Percentiles rank a stretch among this genome's conserved stretches.
These are phyloP conservation scores for Limenitis arthemis DNA, from an alignment of 2,888 invertebrate genomes.

Conservation along the genomic window DNA sequence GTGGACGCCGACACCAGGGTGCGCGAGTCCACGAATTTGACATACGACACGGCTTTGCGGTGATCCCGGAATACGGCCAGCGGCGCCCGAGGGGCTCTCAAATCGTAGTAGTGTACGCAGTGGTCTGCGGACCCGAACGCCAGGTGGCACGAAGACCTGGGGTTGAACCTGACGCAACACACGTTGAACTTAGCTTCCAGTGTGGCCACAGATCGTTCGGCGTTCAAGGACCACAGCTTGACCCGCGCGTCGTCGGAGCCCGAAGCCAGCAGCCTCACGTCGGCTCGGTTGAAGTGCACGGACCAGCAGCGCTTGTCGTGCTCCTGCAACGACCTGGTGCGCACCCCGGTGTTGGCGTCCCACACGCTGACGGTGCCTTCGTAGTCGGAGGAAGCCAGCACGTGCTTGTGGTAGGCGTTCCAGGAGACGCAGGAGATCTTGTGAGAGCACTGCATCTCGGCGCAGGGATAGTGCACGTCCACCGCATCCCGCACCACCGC, in stretches of 20 bases:
- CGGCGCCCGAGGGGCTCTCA: constrained; percentile 86
- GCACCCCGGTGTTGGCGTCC: constrained; percentile 87
- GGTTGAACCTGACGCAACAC: constrained; percentile 87
- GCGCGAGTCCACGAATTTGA: constrained; percentile 87
- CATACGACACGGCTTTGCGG: constrained; percentile 94
- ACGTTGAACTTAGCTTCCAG: constrained; percentile 95
- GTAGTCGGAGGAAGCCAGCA: constrained; percentile 93
- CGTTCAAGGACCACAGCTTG: constrained; percentile 92
- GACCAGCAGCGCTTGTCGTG: constrained; percentile 98
- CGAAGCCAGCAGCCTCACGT: constrained; percentile 90
- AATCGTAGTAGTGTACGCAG: constrained; percentile 96
- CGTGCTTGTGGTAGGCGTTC: constrained; percentile 89
- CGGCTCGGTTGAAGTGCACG: constrained; percentile 94
- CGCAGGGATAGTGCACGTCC: constrained; percentile 92
- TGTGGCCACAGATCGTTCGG: constrained; percentile 85
- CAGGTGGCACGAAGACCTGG: constrained; percentile 83
- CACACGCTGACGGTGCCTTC: constrained; percentile 95
- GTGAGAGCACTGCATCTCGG: constrained; percentile 92
- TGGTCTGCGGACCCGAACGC: constrained; percentile 98
- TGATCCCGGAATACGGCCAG: constrained; percentile 90
- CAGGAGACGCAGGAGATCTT: constrained; percentile 96
- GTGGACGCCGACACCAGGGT: constrained; percentile 95
- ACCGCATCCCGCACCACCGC: constrained; percentile 88
- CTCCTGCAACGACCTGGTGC: constrained; percentile 79
- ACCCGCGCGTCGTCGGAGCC: constrained; percentile 93